Evolutionary conservation across 2,888 invertebrate species (phyloP), one percentile per base, ranked within the genome.

Genomic region (Reticulitermes lucifugus): DNA sequence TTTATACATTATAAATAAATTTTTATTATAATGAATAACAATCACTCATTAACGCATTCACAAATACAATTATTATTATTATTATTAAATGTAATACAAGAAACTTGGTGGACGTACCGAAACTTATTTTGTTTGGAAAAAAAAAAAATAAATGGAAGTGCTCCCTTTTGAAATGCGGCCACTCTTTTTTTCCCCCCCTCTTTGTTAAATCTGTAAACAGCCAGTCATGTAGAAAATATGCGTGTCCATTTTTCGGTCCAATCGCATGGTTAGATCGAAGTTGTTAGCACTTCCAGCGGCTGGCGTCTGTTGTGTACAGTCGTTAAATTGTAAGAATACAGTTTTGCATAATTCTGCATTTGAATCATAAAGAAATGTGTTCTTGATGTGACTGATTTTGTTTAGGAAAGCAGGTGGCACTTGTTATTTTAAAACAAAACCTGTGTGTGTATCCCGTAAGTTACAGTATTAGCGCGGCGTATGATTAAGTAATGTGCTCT

Each of bases 111-210:
- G 75, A 59, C 55, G 85, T 85, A 41, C 35, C 59, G 43, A 51
- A 70, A 9, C 51, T 80, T 79, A 43, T 43, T 85, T 83, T 29
- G 70, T 83, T 84, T 65, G 41, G 1, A 43, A 70, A 79, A 10
- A 60, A 10, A 60, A 25, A 25, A 25, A 25, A 25, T 25, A 25
- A 51, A 55, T 65, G 83, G 79, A 79, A 59, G 85, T 86, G 83
- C 84, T 86, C 84, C 80, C 85, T 86, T 86, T 86, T 86, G 84
- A 84, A 86, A 86, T 86, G 86, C 83, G 84, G 86, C 84, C 77
- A 25, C 46, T 83, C 43, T 79, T 59, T 65, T n/a, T 25, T 41
- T 35, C 55, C 55, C 46, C 70, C 29, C 46, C 55, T 65, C n/a
- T 29, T 73, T 73, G 22, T 77, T 77, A 18, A 77, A 46, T 77